phyloP scores from a whole-genome alignment of 2,888 invertebrate genomes.

The Orchesella flavescens region DNA sequence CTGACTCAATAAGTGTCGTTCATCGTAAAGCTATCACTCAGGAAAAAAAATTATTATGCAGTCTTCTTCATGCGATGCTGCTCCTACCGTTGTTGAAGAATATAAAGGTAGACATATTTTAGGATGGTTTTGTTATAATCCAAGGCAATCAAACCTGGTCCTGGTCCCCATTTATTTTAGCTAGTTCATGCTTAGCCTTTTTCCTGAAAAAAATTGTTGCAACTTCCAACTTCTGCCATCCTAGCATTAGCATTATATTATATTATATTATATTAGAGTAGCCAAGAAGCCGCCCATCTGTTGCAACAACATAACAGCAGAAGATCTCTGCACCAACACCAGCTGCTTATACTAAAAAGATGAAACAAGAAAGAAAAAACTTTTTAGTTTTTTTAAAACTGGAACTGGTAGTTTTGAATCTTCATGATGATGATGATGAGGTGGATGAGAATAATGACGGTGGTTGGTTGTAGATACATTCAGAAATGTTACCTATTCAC shows the following conservation, averaged over 20 bases:
- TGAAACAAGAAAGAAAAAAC: neutral
- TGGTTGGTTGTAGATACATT: neutral
- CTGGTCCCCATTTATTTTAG: neutral
- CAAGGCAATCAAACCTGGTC: slow-evolving; percentile 2
- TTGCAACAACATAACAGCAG: slow-evolving; percentile 10
- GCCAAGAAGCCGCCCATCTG: slow-evolving; percentile 49
- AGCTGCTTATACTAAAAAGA: slow-evolving; percentile 18
- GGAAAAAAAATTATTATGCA: too few species aligned
- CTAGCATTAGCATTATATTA: neutral
- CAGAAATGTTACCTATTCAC: too few species aligned
- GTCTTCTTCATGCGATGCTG: too few species aligned
- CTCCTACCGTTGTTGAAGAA: neutral
- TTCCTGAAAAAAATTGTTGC: slow-evolving; percentile 3
- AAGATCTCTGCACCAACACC: too few species aligned
- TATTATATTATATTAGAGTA: too few species aligned
- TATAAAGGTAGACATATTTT: neutral
- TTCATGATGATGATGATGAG: slow-evolving; percentile 23
- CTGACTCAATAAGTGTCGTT: too few species aligned
- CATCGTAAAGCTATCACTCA: too few species aligned
- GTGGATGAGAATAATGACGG: slow-evolving; percentile 43
- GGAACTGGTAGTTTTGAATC: slow-evolving; percentile 40
- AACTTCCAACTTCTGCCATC: slow-evolving; percentile 20
- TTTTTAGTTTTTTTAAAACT: slow-evolving; percentile 35
- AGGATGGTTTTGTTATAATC: neutral
- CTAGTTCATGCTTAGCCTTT: neutral